Base-by-base conservation (phyloP, 2,797 vertebrate species). In the Odontamblyopus lacepedii region DNA sequence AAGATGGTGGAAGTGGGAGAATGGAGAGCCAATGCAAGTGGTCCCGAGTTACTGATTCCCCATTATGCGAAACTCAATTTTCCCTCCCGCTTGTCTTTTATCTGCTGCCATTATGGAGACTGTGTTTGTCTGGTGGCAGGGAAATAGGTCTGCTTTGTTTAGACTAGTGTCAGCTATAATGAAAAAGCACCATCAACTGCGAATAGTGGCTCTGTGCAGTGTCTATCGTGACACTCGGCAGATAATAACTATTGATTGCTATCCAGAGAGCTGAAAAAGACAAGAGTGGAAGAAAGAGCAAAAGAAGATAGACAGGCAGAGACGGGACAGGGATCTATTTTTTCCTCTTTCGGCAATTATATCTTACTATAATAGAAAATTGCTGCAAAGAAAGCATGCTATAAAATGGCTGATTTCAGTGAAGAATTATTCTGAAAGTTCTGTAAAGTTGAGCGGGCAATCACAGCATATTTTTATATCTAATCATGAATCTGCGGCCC, bases 221-320 rank as follows among this genome's bases (percentile, higher is more conserved):
- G 77, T 81, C 87, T 87, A 87, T 90, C 74, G 79, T 78, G 72
- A 89, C 87, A 86, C 88, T 89, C 87, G 73, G 87, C 85, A 89
- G 89, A 91, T 93, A 91, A 92, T 93, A 92, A 93, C 89, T 92
- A 94, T 94, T 90, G 92, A 94, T 93, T 89, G 88, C 88, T 83
- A 88, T 87, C 89, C 72, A 78, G 86, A 89, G 82, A 92, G 79
- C 85, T 85, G 83, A 69, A 87, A 80, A 77, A 66, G 41, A 65
- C 41, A 15, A 56, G 80, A 86, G 70, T 63, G 69, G 73, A 82
- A 82, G 80, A 84, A 68, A 84, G 74, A 83, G 83, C 80, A 81
- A 80, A 85, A 68, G 77, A 82, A 82, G 83, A 86, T 8, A 83
- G 82, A 88, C 73, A 81, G 69, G 55, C 72, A 75, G 75, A 76